Percentiles rank a stretch among this genome's conserved stretches.
These are phyloP conservation scores for Saccostrea cuccullata DNA, from an alignment of 1,140 invertebrate genomes.

Conservation along the genomic window DNA sequence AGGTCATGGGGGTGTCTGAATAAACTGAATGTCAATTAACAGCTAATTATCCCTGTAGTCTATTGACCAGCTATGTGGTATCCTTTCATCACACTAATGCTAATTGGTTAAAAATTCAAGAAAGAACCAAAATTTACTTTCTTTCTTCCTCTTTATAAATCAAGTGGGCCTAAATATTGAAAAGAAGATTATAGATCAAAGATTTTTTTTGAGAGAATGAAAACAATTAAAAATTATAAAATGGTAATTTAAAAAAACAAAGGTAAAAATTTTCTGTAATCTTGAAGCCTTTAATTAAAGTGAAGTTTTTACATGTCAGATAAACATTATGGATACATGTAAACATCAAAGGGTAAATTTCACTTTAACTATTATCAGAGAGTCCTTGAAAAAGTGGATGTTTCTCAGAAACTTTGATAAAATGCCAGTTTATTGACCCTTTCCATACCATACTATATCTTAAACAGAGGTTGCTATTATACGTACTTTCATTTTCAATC, in stretches of 20 bases:
- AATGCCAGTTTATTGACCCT: not conserved
- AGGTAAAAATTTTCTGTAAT: not conserved
- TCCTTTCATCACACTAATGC: conserved; percentile 14
- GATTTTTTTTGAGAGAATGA: not conserved
- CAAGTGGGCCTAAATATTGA: not conserved
- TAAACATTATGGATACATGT: not conserved
- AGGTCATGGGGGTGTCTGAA: not conserved
- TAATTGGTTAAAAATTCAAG: not conserved
- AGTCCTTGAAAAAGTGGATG: not conserved
- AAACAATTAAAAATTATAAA: not conserved
- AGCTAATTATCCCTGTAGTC: not conserved
- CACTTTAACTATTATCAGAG: not conserved
- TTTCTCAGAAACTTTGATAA: not conserved
- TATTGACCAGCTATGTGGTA: not conserved
- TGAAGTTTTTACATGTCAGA: not conserved
- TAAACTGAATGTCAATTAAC: not conserved
- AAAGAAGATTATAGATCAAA: not conserved
- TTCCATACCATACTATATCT: not conserved
- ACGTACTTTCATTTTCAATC: not conserved
- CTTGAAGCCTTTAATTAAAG: too few relatives aligned
- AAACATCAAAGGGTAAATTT: not conserved
- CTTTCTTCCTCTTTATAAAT: not conserved
- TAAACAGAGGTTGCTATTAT: not conserved
- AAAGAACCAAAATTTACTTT: not conserved
- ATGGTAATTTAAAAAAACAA: not conserved